Base-by-base conservation (phyloP, 30 jellyfish, hydroid and myxozoan genomes). In the Morbakka virulenta region DNA sequence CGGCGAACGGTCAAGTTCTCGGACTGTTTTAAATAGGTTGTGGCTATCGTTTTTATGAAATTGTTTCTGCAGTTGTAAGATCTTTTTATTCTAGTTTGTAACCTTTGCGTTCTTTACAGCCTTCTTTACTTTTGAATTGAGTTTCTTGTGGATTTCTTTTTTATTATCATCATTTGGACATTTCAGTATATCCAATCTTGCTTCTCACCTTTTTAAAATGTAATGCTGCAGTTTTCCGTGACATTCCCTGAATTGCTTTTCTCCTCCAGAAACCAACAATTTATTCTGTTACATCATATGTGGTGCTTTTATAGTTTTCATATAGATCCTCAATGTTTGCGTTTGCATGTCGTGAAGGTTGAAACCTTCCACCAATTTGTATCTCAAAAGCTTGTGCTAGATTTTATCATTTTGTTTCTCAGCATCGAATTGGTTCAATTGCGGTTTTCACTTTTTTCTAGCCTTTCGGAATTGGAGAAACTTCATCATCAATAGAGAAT, bases 371-470 rank as follows among this genome's bases (percentile, higher is more conserved):
- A n/a, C n/a, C n/a, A n/a, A n/a, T n/a, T n/a, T n/a, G n/a, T n/a
- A n/a, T n/a, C n/a, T 52, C 86, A 50, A 74, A 52, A 50, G 24
- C 32, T 13, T 57, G 21, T 21, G 81, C 24, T 13, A 74, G n/a
- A 17, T 57, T 74, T 57, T 28, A 49, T 50, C 81, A 24, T 23
- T 50, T 25, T 50, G 64, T 57, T 35, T 74, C 23, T 74, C 86
- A 4, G 52, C 82, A 25, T 52, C 82, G 29, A 74, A 52, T 35
- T 64, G 50, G 23, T 52, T 74, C 26, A 22, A 13, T 17, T 41
- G 13, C 9, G 36, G 36, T 71, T n/a, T 47, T 30, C 32, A 34
- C 76, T 11, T 35, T 9, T 2, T 35, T 71, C 28, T 13, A n/a
- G n/a, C n/a, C n/a, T n/a, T n/a, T n/a, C n/a, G n/a, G n/a, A n/a